Evolutionary conservation across 2,888 invertebrate species (phyloP).

Genomic region (Beris morrisii): DNA sequence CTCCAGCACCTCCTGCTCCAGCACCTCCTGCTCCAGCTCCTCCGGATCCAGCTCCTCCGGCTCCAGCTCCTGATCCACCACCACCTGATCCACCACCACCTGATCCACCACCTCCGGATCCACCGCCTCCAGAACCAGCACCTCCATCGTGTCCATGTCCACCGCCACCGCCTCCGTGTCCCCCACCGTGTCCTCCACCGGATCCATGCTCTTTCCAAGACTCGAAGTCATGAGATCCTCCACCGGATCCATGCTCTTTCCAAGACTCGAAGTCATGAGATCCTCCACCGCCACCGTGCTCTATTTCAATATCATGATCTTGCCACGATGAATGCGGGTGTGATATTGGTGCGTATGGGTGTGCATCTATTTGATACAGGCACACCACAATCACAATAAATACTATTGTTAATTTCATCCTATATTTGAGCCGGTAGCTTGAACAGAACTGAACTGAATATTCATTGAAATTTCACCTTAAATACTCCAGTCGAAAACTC

Average conservation of each 20-base stretch:
- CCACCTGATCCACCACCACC: conserved; percentile 1
- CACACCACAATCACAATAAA: not conserved
- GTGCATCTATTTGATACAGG: conserved; percentile 6
- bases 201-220: not conserved
- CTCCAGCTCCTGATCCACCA: conserved; percentile 5
- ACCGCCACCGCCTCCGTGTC: not conserved
- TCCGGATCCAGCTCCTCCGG: not conserved
- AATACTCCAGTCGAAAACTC: not conserved
- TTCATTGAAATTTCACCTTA: not conserved
- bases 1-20: conserved; percentile 5
- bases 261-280: not conserved
- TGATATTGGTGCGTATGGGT: not conserved
- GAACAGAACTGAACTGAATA: not conserved
- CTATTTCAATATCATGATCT: too few species aligned
- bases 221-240: not conserved
- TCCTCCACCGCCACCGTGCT: not conserved
- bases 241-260: not conserved
- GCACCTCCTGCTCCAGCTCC: not conserved
- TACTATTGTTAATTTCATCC: not conserved
- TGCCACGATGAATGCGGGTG: too few species aligned
- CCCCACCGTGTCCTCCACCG: not conserved
- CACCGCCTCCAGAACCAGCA: not conserved
- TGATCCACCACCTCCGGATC: not conserved
- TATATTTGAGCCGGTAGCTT: not conserved
- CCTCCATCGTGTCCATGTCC: not conserved